Conservation (phyloP, 1,140 invertebrate species). For the Pseudomyrmex dendroicus region DNA sequence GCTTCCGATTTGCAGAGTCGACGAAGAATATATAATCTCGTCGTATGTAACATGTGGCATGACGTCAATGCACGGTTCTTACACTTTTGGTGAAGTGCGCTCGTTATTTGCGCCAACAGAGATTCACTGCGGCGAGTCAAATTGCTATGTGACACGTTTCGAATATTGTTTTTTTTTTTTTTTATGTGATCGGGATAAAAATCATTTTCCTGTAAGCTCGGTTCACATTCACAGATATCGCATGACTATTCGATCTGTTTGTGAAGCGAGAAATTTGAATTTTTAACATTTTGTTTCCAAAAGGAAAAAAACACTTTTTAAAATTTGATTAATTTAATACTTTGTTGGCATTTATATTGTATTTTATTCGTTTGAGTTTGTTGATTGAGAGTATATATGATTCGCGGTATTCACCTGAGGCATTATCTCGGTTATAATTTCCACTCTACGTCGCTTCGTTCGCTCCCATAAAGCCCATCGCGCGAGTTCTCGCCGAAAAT, state of each 20-base stretch:
- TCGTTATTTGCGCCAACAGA: constrained; percentile 31
- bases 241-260: constrained; percentile 21
- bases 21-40: not conserved
- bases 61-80: not conserved
- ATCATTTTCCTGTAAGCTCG: too few species aligned
- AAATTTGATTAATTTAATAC: too few species aligned
- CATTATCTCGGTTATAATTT: constrained; percentile 21
- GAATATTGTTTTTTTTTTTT: constrained; percentile 26
- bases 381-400: not conserved
- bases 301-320: too few species aligned
- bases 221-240: not conserved
- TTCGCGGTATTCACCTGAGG: constrained; percentile 7
- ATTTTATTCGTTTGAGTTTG: not conserved
- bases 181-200: too few species aligned
- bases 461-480: constrained; percentile 33
- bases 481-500: constrained; percentile 44
- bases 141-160: constrained; percentile 24
- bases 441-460: constrained; percentile 25
- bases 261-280: constrained; percentile 33
- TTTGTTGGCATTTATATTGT: not conserved
- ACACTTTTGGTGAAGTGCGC: not conserved
- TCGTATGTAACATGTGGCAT: not conserved
- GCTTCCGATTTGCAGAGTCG: constrained; percentile 1
- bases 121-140: constrained; percentile 9
- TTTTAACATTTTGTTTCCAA: not conserved